Base-by-base conservation (phyloP, 1,140 invertebrate species). In the Arctopsyche grandis region DNA sequence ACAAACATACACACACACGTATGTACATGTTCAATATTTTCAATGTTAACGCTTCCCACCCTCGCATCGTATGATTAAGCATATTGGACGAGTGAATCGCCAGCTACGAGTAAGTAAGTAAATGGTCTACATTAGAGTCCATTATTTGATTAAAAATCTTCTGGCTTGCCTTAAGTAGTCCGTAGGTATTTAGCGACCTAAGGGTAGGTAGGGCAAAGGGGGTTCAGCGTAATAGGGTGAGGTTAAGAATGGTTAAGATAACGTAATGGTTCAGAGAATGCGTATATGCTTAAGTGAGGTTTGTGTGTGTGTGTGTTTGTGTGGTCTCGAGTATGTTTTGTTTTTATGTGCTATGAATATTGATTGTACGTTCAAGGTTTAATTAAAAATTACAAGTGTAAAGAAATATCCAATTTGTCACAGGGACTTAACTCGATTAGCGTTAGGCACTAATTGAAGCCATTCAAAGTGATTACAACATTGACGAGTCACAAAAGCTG, bases 91-190 rank as follows among this genome's bases (percentile, higher is more conserved):
- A 16, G 48, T 16, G 63, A 66, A 66, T 66, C 63, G 63, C 10
- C 21, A 24, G 63, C 22, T 19, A 24, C n/a, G 5, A 14, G 5
- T 38, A 38, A 38, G 29, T 38, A 38, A 38, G 60, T 22, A 66
- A 66, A 22, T 21, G 60, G 24, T 66, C 60, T 29, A 75, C 80
- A 81, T 81, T 81, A 81, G 69, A 78, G 70, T 81, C 80, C 80
- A 81, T 81, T 81, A 81, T 81, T 78, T 81, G 80, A 81, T 81
- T 81, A 81, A 81, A 81, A 81, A 75, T 81, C 80, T 75, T 75
- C 80, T 44, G 48, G 80, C 69, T n/a, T 3, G 38, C 75, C 56
- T 70, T 81, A 81, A 81, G 80, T 81, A 81, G 70, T 69, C 69
- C 19, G 63, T 3, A 46, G 48, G 73, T 81, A 78, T 77, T 75